phyloP scores from a whole-genome alignment of 2,888 invertebrate genomes.

The Parnassius orleans region DNA sequence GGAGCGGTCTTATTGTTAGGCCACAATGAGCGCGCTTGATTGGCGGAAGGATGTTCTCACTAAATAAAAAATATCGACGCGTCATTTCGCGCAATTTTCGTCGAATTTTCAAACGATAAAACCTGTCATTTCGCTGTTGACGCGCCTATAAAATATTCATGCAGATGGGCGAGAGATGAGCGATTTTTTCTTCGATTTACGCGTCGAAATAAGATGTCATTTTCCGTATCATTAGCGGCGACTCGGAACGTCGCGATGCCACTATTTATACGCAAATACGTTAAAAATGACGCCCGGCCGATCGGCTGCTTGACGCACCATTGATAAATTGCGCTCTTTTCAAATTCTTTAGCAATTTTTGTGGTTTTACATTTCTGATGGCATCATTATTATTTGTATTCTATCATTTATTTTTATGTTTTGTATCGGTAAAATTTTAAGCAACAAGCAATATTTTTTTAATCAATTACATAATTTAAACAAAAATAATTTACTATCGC shows the following conservation, averaged over 20 bases:
- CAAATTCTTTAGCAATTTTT: slow-evolving; percentile 59
- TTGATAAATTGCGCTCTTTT: slow-evolving; percentile 79
- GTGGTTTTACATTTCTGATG: slow-evolving; percentile 47
- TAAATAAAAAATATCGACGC: slow-evolving; percentile 81
- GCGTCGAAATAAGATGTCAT: slow-evolving; percentile 81
- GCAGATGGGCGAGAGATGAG: slow-evolving; percentile 76
- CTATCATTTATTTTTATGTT: slow-evolving; percentile 32
- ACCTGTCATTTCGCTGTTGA: slow-evolving; percentile 81
- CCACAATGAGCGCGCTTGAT: slow-evolving; percentile 77
- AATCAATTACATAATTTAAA: too few relatives aligned
- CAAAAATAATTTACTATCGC: too few relatives aligned
- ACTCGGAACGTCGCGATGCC: slow-evolving; percentile 69
- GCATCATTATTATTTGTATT: slow-evolving; percentile 47
- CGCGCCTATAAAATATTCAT: slow-evolving; percentile 81
- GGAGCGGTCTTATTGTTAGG: slow-evolving; percentile 67
- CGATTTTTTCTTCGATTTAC: slow-evolving; percentile 80
- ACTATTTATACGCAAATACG: slow-evolving; percentile 81
- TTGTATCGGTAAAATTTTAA: too few relatives aligned
- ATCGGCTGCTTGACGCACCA: slow-evolving; percentile 78
- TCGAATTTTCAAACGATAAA: slow-evolving; percentile 81
- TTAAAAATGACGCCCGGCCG: slow-evolving; percentile 77
- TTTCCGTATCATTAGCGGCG: slow-evolving; percentile 81
- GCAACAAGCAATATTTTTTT: too few relatives aligned
- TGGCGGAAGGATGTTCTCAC: slow-evolving; percentile 81
- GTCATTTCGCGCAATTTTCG: slow-evolving; percentile 80